Evolutionary conservation across 2,888 invertebrate genomes (phyloP).

Genomic region (Drosophila bunnanda): DNA sequence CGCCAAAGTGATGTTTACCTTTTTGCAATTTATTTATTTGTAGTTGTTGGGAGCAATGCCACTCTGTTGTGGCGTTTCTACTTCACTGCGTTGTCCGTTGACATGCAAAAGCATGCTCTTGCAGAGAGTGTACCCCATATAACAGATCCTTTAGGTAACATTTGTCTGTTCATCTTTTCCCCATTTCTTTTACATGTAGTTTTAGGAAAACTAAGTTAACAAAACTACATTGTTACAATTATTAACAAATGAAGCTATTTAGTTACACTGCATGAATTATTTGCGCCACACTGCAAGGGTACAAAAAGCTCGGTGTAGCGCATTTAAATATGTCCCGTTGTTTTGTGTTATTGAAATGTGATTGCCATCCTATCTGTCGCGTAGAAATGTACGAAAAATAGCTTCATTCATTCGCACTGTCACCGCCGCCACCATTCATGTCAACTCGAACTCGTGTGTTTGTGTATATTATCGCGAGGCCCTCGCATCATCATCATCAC

Average conservation of each 20-base stretch:
- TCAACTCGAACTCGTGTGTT: constrained; percentile 16
- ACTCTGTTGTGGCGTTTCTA: constrained; percentile 4
- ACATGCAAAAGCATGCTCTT: constrained; percentile 4
- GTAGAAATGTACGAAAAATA: constrained; percentile 37
- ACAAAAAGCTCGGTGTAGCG: not conserved
- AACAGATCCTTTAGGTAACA: not conserved
- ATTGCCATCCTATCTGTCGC: constrained; percentile 16
- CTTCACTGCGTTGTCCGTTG: constrained; percentile 12
- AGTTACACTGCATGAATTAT: not conserved
- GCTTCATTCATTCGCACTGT: constrained; percentile 32
- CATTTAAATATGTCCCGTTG: not conserved
- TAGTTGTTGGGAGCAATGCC: constrained; percentile 18
- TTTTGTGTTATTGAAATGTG: constrained; percentile 9
- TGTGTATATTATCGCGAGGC: constrained; percentile 6
- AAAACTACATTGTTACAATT: not conserved
- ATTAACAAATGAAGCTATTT: not conserved
- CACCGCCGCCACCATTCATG: constrained; percentile 36
- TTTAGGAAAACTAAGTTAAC: not conserved
- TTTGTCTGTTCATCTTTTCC: not conserved
- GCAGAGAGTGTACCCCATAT: not conserved
- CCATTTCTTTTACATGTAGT: not conserved
- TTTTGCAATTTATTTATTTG: constrained; percentile 12
- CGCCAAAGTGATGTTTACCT: constrained; percentile 42
- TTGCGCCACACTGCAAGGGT: not conserved
- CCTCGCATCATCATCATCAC: constrained; percentile 6